phyloP scores from a whole-genome alignment of 2,888 invertebrate species.

The Cerceris rybyensis region DNA sequence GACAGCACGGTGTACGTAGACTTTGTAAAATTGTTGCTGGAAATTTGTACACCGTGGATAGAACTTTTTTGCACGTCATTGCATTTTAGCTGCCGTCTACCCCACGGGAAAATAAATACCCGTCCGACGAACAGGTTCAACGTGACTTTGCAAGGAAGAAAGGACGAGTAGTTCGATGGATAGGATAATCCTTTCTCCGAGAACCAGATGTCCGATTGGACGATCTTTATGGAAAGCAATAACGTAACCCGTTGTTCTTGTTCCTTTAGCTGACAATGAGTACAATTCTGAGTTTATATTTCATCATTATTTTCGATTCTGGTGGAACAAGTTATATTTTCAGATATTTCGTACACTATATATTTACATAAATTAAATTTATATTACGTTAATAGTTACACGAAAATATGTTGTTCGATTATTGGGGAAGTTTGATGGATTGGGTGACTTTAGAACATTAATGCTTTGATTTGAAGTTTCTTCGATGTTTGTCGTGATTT shows the following conservation, averaged over 20 bases:
- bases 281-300: neutral
- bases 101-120: conserved; percentile 42
- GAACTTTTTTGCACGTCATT: conserved; percentile 56
- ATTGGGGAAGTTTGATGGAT: too few species aligned
- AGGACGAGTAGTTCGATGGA: conserved; percentile 40
- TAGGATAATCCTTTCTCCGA: conserved; percentile 57
- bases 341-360: too few species aligned
- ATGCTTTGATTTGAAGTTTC: too few species aligned
- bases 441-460: too few species aligned
- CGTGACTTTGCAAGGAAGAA: conserved; percentile 60
- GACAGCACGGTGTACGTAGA: too few species aligned
- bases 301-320: neutral
- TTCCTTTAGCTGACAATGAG: neutral
- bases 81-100: conserved; percentile 31
- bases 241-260: conserved; percentile 38
- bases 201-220: conserved; percentile 61
- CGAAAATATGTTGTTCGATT: too few species aligned
- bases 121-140: conserved; percentile 56
- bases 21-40: too few species aligned
- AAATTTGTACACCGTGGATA: conserved; percentile 11
- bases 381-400: too few species aligned
- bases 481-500: too few species aligned
- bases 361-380: too few species aligned
- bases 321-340: too few species aligned
- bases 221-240: conserved; percentile 27